Conservation (phyloP, 2,888 invertebrate genomes). For the Lasioglossum calceatum region DNA sequence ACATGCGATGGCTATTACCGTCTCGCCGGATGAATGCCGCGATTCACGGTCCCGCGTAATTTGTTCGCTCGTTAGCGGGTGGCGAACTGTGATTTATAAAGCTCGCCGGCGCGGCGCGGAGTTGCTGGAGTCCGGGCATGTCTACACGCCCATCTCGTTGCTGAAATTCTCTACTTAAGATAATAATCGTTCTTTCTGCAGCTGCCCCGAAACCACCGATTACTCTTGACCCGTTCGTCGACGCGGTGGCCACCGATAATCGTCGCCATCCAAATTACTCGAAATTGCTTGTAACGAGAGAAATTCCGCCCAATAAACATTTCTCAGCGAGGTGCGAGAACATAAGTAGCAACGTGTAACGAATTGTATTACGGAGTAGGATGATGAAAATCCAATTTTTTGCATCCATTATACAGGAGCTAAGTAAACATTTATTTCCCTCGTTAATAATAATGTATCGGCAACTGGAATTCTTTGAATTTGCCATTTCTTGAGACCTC, state of each 20-base stretch:
- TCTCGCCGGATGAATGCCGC: conserved; percentile 5
- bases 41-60: conserved; percentile 16
- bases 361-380: not conserved
- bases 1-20: conserved; percentile 14
- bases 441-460: no score
- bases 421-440: no score
- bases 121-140: not conserved
- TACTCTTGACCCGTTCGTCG: not conserved
- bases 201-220: not conserved
- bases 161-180: conserved; percentile 5
- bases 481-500: not conserved
- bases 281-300: not conserved
- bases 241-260: not conserved
- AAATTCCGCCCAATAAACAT: not conserved
- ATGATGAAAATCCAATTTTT: no score
- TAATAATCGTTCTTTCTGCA: conserved; percentile 1
- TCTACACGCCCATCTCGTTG: conserved; percentile 19
- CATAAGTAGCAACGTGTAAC: no score
- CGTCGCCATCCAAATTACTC: not conserved
- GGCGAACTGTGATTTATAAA: conserved; percentile 16
- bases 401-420: no score
- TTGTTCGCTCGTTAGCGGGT: conserved; percentile 23
- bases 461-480: not conserved
- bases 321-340: not conserved
- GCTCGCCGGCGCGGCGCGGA: not conserved